Evolutionary conservation across 2,797 vertebrate genomes (phyloP).

Genomic region (Sebastes oblongus): DNA sequence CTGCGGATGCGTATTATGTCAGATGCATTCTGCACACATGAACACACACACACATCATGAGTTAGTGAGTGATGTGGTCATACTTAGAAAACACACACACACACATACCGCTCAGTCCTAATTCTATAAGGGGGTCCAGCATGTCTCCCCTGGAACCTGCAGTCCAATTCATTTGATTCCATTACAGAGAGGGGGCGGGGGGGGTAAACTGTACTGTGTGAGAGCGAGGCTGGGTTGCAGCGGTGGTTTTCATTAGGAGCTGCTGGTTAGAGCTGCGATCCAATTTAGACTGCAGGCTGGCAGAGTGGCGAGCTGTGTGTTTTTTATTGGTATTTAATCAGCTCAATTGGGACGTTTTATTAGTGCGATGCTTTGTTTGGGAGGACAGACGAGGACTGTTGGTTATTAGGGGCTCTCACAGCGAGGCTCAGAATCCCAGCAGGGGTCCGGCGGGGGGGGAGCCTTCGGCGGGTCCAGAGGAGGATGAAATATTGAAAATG

Average conservation of each 20-base stretch:
- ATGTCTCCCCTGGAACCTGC: constrained; percentile 64
- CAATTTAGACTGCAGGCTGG: constrained; percentile 74
- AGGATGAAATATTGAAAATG: constrained; percentile 50
- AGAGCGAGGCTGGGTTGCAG: constrained; percentile 44
- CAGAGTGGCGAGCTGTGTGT: constrained; percentile 65
- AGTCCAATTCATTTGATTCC: constrained; percentile 73
- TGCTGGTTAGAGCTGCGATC: constrained; percentile 77
- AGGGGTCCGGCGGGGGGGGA: constrained; percentile 10
- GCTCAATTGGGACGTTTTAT: constrained; percentile 79
- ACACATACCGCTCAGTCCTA: constrained; percentile 21
- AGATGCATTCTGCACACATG: constrained; percentile 3
- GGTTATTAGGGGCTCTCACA: constrained; percentile 56
- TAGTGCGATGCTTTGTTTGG: constrained; percentile 73
- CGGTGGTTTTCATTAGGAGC: constrained; percentile 78
- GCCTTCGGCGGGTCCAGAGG: neutral
- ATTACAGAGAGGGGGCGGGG: constrained; percentile 31
- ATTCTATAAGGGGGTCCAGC: constrained; percentile 66
- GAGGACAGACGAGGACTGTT: constrained; percentile 43
- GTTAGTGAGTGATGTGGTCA: constrained; percentile 24
- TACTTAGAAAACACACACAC: neutral
- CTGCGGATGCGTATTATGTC: constrained; percentile 12
- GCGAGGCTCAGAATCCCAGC: constrained; percentile 14
- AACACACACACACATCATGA: constrained; percentile 19
- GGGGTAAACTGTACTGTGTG: constrained; percentile 35
- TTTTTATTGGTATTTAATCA: constrained; percentile 83